phyloP scores from a whole-genome alignment of 2,113 vertebrate species.

The Saimiri boliviensis region DNA sequence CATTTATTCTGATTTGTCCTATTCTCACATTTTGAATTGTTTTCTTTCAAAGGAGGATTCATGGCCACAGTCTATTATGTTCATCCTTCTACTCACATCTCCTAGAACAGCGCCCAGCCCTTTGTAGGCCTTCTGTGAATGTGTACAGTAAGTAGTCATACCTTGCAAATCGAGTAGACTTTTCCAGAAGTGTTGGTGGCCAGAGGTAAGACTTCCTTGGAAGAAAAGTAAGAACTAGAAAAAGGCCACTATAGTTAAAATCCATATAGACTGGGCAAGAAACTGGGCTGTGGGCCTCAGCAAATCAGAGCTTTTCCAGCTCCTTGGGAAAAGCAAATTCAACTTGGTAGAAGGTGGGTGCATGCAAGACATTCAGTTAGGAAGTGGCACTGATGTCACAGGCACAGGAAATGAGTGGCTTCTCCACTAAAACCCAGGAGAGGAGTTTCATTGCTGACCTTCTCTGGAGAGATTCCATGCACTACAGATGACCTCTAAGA shows the following conservation, averaged over 20 bases:
- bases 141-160: accelerated
- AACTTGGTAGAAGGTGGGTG: not conserved
- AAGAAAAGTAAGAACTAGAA: no score
- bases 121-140: not conserved
- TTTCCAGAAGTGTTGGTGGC: not conserved
- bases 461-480: not conserved
- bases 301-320: not conserved
- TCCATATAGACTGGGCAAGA: not conserved
- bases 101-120: not conserved
- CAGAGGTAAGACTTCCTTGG: not conserved
- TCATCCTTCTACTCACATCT: accelerated
- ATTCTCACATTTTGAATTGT: not conserved
- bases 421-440: not conserved
- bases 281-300: accelerated
- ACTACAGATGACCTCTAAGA: conserved; percentile 54
- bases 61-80: accelerated
- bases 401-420: not conserved
- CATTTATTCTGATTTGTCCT: not conserved
- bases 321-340: no score
- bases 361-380: no score
- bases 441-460: not conserved
- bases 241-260: not conserved
- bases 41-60: not conserved
- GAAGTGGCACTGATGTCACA: no score
- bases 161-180: not conserved